Percentiles rank a stretch among this genome's conserved stretches.
These are phyloP conservation scores for Petroica traversi DNA, from an alignment of 2,113 vertebrate genomes.

Conservation along the genomic window DNA sequence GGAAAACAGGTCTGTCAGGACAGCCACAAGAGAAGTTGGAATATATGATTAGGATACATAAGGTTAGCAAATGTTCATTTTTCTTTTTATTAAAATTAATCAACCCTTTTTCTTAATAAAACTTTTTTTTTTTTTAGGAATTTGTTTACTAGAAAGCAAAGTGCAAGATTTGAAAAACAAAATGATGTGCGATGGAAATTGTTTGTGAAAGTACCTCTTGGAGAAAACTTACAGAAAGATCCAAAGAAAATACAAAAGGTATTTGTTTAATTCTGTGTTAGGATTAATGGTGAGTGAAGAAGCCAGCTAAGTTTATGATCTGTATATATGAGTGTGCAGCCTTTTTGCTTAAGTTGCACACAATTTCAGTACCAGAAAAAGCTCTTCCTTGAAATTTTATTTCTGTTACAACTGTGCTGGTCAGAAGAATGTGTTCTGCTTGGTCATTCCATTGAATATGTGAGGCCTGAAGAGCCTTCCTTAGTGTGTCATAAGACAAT, in stretches of 20 bases:
- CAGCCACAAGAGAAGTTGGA: background rate
- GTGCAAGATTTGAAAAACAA: slow-evolving; percentile 74
- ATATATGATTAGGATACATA: background rate
- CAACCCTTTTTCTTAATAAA: background rate
- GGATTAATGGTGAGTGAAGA: background rate
- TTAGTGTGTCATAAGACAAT: background rate
- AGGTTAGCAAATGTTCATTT: background rate
- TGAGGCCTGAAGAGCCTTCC: background rate
- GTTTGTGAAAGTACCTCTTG: slow-evolving; percentile 84
- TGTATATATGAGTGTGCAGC: background rate
- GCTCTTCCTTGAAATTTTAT: background rate
- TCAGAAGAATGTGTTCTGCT: background rate
- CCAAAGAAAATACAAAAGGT: slow-evolving; percentile 85
- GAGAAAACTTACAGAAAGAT: slow-evolving; percentile 80
- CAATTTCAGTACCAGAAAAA: background rate
- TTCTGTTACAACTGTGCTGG: background rate
- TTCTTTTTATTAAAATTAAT: background rate
- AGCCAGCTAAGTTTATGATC: background rate
- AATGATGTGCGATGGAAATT: slow-evolving; percentile 88
- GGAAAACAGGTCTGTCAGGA: background rate
- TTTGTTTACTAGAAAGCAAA: slow-evolving; percentile 88
- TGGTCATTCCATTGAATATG: background rate
- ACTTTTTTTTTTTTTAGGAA: slow-evolving; percentile 73
- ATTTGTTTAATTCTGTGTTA: background rate
- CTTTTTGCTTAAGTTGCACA: background rate